phyloP scores from a whole-genome alignment of 2,888 invertebrate genomes.

The Meta bourneti region DNA sequence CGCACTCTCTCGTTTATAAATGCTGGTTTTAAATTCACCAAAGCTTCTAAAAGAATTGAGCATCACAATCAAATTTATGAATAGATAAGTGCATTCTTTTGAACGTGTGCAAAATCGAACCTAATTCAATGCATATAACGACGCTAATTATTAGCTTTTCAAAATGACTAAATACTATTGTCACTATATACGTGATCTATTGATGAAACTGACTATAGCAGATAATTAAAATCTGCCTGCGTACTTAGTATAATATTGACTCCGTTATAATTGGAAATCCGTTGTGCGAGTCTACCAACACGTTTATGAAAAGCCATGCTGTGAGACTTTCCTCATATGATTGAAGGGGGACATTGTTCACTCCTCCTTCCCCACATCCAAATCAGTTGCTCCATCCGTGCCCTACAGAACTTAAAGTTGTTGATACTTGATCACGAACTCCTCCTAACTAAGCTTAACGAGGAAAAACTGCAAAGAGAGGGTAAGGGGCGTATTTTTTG shows the following conservation, averaged over 20 bases:
- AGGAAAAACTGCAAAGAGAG: constrained; percentile 41
- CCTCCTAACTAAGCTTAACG: constrained; percentile 46
- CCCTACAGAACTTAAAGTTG: neutral
- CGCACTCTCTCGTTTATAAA: too few relatives aligned
- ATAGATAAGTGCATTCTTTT: too few relatives aligned
- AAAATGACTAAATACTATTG: too few relatives aligned
- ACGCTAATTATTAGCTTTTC: too few relatives aligned
- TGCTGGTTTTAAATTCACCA: too few relatives aligned
- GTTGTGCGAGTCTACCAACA: neutral
- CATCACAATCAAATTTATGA: too few relatives aligned
- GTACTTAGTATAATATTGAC: neutral
- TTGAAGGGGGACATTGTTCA: neutral
- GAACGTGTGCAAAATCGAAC: too few relatives aligned
- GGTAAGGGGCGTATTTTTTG: constrained; percentile 27
- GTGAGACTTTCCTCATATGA: neutral
- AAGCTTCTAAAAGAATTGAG: too few relatives aligned
- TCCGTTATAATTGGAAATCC: neutral
- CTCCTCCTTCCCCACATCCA: neutral
- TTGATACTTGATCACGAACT: constrained; percentile 69
- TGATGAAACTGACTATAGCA: too few relatives aligned
- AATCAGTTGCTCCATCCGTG: neutral
- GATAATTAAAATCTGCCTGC: too few relatives aligned
- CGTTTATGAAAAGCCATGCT: neutral
- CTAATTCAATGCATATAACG: too few relatives aligned
- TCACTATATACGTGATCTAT: too few relatives aligned